phyloP scores from a whole-genome alignment of 2,797 vertebrate species.

The Arrhamphus sclerolepis region DNA sequence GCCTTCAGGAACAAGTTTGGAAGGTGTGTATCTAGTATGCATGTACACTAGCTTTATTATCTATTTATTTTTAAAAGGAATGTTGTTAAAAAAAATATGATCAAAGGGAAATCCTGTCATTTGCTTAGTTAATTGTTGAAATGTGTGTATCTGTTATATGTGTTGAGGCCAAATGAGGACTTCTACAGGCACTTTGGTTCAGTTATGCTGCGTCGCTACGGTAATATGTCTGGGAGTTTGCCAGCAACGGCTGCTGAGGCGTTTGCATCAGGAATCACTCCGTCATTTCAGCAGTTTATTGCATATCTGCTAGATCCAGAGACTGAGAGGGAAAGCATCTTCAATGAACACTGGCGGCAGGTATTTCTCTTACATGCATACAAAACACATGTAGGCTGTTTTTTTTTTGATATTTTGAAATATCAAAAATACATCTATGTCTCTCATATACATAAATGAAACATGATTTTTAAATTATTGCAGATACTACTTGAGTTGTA shows the following conservation, averaged over 20 bases:
- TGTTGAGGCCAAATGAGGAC: constrained; percentile 83
- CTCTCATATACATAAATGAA: too few species aligned
- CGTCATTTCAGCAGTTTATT: constrained; percentile 90
- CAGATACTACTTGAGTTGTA: too few species aligned
- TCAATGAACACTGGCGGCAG: constrained; percentile 95
- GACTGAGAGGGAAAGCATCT: constrained; percentile 84
- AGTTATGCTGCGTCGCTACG: constrained; percentile 85
- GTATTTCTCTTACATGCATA: constrained; percentile 43
- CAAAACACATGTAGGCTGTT: neutral
- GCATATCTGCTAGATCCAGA: constrained; percentile 89
- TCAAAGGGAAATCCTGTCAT: constrained; percentile 8
- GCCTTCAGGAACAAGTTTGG: constrained; percentile 94
- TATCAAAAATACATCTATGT: too few species aligned
- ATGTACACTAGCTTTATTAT: neutral
- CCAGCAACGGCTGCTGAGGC: constrained; percentile 85
- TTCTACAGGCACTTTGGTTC: constrained; percentile 88
- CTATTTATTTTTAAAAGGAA: too few species aligned
- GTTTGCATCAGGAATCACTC: constrained; percentile 83
- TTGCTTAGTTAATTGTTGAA: constrained; percentile 6
- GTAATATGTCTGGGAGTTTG: constrained; percentile 79
- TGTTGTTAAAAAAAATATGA: constrained; percentile 1
- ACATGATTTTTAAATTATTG: too few species aligned
- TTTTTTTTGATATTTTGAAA: neutral
- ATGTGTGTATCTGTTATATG: constrained; percentile 12
- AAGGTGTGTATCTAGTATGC: constrained; percentile 46